Evolutionary conservation across 2,113 vertebrate species (phyloP).

Genomic region (Recurvirostra avosetta): DNA sequence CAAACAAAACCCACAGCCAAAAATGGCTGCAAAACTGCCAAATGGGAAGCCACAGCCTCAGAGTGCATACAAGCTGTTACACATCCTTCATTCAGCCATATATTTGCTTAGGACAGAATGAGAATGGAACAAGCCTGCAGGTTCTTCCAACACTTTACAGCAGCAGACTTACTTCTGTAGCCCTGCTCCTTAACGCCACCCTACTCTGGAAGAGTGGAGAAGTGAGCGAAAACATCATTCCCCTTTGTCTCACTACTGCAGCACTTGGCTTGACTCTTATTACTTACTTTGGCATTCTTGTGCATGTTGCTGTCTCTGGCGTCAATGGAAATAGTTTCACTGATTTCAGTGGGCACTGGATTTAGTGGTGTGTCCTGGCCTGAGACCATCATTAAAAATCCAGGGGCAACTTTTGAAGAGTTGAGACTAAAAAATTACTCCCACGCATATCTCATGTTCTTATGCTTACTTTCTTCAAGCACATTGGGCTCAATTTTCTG

Average conservation of each 20-base stretch:
- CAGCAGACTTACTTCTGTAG: not conserved
- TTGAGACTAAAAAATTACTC: not conserved
- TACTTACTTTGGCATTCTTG: not conserved
- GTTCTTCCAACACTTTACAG: not conserved
- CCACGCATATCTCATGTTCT: not conserved
- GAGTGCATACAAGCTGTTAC: not conserved
- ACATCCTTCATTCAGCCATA: not conserved
- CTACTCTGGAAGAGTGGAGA: not conserved
- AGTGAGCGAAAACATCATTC: rapidly evolving
- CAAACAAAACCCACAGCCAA: conserved; percentile 25
- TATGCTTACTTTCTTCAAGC: not conserved
- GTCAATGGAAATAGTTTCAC: not conserved
- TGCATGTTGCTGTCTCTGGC: not conserved
- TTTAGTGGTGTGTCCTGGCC: not conserved
- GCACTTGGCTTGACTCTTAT: not conserved
- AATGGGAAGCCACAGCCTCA: not conserved
- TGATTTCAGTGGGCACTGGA: not conserved
- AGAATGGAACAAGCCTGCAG: not conserved
- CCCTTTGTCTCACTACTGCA: not conserved
- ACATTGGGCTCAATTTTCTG: rapidly evolving
- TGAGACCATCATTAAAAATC: not conserved
- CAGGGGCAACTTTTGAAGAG: not conserved
- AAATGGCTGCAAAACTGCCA: conserved; percentile 26
- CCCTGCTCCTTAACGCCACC: not conserved
- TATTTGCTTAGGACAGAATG: not conserved